phyloP scores from a whole-genome alignment of 2,888 invertebrate species.

The Incurvaria masculella region DNA sequence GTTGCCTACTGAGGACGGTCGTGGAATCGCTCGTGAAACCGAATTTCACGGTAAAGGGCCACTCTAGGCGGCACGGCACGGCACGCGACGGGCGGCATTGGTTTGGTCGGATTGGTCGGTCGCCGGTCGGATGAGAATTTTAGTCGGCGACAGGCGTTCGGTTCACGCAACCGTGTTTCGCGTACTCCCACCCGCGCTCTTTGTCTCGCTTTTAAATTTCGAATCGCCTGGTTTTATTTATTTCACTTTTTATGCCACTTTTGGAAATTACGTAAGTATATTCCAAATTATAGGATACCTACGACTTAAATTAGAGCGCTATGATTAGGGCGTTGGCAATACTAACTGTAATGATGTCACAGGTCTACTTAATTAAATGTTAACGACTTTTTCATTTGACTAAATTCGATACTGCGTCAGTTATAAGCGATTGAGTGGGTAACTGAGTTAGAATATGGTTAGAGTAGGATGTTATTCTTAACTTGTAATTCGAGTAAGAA shows the following conservation, averaged over 20 bases:
- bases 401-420: too few relatives aligned
- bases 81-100: not conserved
- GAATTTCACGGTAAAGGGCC: not conserved
- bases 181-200: not conserved
- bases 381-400: not conserved
- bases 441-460: too few relatives aligned
- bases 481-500: too few relatives aligned
- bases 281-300: not conserved
- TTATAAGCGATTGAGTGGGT: not conserved
- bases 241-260: not conserved
- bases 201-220: not conserved
- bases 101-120: not conserved
- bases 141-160: not conserved
- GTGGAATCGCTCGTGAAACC: too few relatives aligned
- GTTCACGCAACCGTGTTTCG: not conserved
- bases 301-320: too few relatives aligned
- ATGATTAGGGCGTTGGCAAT: too few relatives aligned
- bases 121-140: not conserved
- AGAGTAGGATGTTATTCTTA: too few relatives aligned
- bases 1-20: too few relatives aligned
- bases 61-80: too few relatives aligned
- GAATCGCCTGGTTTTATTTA: not conserved
- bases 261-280: not conserved
- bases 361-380: not conserved
- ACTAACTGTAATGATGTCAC: not conserved